Evolutionary conservation across 2,888 invertebrate genomes (phyloP).

Genomic region (Lepidocyrtoides sp.): DNA sequence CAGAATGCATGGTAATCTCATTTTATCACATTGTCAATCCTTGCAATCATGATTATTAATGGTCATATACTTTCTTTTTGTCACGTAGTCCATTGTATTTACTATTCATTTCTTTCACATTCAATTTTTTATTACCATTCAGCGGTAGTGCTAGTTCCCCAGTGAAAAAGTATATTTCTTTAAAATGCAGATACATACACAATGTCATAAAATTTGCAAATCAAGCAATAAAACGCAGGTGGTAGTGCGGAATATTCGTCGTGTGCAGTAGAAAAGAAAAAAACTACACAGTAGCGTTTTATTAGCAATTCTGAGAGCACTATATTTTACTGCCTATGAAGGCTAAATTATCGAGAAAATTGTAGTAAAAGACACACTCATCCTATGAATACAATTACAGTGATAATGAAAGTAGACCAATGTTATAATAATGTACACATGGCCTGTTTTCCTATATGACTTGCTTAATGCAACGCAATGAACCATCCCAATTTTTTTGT

Average conservation of each 20-base stretch:
- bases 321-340: background rate
- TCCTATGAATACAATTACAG: background rate
- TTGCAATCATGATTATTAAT: background rate
- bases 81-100: background rate
- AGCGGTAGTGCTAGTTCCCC: background rate
- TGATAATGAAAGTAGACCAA: background rate
- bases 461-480: background rate
- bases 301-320: no score
- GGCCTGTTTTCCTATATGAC: background rate
- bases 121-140: background rate
- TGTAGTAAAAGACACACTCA: no score
- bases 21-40: no score
- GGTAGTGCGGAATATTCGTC: no score
- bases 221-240: no score
- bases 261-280: no score
- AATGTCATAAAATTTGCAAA: no score
- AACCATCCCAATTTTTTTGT: background rate
- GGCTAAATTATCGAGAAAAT: background rate
- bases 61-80: background rate
- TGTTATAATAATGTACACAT: background rate
- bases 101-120: background rate
- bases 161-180: background rate
- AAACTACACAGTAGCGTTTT: no score
- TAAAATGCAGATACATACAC: no score
- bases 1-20: background rate